Conservation (phyloP, 1,140 invertebrate species). For the Caenorhabditis elegans region DNA sequence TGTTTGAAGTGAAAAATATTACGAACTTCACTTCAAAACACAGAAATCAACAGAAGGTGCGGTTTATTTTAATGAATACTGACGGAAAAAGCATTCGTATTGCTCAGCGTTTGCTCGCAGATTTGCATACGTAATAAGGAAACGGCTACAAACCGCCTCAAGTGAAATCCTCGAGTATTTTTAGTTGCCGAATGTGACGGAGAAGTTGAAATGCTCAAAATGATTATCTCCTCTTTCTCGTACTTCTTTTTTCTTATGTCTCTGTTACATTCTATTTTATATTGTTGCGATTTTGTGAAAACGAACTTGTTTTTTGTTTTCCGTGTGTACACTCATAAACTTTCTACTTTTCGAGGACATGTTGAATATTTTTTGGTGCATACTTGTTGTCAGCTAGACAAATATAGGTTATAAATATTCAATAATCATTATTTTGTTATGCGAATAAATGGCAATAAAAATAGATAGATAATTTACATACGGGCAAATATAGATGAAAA, state of each 20-base stretch:
- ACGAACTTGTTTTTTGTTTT: background rate
- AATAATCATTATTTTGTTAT: background rate
- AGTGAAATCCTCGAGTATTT: slow-evolving; percentile 4
- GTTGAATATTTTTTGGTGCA: background rate
- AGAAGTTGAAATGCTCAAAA: slow-evolving; percentile 23
- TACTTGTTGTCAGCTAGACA: background rate
- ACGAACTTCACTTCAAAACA: background rate
- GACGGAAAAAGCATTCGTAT: no score
- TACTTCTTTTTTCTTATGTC: background rate
- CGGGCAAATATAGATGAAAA: slow-evolving; percentile 3
- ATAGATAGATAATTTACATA: slow-evolving; percentile 17
- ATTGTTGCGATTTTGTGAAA: background rate
- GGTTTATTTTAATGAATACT: no score
- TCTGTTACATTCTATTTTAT: background rate
- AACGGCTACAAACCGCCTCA: background rate
- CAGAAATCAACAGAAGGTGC: no score
- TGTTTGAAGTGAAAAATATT: background rate
- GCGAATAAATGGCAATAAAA: background rate
- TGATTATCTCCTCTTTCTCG: background rate
- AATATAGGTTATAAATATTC: background rate
- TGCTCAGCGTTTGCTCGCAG: no score
- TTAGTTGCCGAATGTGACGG: background rate
- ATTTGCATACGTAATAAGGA: slow-evolving; percentile 4
- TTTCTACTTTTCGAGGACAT: background rate
- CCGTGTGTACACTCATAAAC: background rate